Base-by-base conservation (phyloP, 2,797 vertebrate genomes). In the Girardinus metallicus region DNA sequence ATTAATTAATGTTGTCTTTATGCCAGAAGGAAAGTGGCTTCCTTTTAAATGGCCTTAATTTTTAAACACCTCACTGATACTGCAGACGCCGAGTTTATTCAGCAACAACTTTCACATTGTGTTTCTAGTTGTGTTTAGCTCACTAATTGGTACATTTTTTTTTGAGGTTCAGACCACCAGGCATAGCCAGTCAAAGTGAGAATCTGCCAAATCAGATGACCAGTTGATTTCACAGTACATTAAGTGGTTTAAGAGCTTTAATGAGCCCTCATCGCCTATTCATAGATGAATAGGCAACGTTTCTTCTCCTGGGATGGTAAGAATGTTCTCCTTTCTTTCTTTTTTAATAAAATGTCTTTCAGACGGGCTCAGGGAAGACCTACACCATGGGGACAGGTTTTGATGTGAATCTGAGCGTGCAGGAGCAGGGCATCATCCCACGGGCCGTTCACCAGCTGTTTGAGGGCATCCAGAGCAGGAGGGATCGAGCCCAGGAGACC, bases 331-430 rank as follows among this genome's bases (percentile, higher is more conserved):
- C 51, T 26, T 0, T 31, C 8, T 23, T 9, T 9, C 2, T 53
- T 26, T 26, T 26, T 60, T 26, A 12, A 44, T 74, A 64, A 70
- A 78, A 70, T 86, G 51, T 82, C 74, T 84, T 86, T 11, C 87
- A 96, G 95, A 96, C 95, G 0, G 95, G 95, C 29, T 96, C 95
- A 0, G 95, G 95, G 60, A 96, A 96, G 94, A 99, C 98, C 0
- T 98, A 98, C 92, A 99, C 97, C 51, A 99, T 99, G 98, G 98
- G 98, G 74, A 99, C 97, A 0, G 98, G 98, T 77, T 99, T 99
- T 0, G 97, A 98, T 39, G 47, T 97, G 84, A 95, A 1, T 6
- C 93, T 95, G 49, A 88, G 88, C 0, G 95, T 95, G 78, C 95
- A 95, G 3, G 98, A 99, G 83, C 95, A 96, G 85, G 98, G 98